phyloP scores from a whole-genome alignment of 2,888 invertebrate species.

The Branchellion lobata region DNA sequence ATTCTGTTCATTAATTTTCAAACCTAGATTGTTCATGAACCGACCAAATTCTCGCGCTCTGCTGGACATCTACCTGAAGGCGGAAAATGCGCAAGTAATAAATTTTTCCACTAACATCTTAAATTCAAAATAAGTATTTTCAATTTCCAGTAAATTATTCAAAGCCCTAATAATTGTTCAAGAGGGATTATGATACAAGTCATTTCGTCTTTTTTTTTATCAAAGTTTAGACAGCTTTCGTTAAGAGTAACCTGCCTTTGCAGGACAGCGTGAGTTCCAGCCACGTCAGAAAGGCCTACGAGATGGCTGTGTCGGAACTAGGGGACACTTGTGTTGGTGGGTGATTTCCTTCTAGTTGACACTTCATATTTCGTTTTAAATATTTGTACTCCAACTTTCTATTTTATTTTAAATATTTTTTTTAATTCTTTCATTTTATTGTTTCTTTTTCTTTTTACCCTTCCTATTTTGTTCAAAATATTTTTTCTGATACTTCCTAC shows the following conservation, averaged over 20 bases:
- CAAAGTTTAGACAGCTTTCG: too few relatives aligned
- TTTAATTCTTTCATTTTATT: too few relatives aligned
- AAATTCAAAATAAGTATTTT: neutral
- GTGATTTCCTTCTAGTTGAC: too few relatives aligned
- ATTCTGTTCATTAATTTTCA: neutral
- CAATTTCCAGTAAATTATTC: neutral
- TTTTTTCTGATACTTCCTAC: too few relatives aligned
- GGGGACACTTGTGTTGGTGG: conserved; percentile 30
- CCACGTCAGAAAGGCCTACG: conserved; percentile 25
- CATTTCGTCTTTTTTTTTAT: too few relatives aligned
- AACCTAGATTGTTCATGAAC: conserved; percentile 16
- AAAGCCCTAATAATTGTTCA: neutral
- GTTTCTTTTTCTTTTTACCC: too few relatives aligned
- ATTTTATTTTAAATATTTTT: too few relatives aligned
- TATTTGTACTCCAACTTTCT: too few relatives aligned
- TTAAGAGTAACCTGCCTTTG: too few relatives aligned
- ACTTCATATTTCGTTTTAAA: too few relatives aligned
- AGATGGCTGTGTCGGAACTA: conserved; percentile 2
- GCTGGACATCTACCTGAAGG: conserved; percentile 26
- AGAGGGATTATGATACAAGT: neutral
- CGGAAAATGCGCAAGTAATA: conserved; percentile 30
- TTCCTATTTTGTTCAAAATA: too few relatives aligned
- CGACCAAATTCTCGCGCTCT: conserved; percentile 17
- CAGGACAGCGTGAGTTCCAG: conserved; percentile 4
- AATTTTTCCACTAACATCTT: neutral